Base-by-base conservation (phyloP, 2,888 invertebrate genomes). In the Philopedon plagiatum region DNA sequence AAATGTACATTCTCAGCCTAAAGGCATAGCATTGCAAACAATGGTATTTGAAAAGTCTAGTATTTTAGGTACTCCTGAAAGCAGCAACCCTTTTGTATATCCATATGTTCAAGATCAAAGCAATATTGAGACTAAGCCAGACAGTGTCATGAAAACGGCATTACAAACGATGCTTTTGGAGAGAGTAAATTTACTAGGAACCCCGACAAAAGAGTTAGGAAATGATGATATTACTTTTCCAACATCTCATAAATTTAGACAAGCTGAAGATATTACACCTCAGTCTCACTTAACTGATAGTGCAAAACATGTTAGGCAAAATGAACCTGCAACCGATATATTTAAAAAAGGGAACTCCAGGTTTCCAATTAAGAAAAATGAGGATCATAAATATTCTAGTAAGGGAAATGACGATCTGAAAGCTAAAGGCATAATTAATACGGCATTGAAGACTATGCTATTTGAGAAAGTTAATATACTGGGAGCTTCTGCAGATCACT, bases 81-180 rank as follows among this genome's bases (percentile, higher is more conserved):
- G n/a, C n/a, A n/a, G n/a, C n/a, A n/a, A n/a, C n/a, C n/a, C n/a
- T n/a, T n/a, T n/a, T n/a, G n/a, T n/a, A n/a, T n/a, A n/a, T n/a
- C n/a, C n/a, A n/a, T n/a, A n/a, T n/a, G n/a, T n/a, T n/a, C n/a
- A n/a, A n/a, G n/a, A n/a, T n/a, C n/a, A n/a, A n/a, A n/a, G n/a
- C n/a, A n/a, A n/a, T n/a, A n/a, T n/a, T n/a, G n/a, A n/a, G n/a
- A n/a, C n/a, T n/a, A n/a, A n/a, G n/a, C n/a, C n/a, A n/a, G n/a
- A n/a, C n/a, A n/a, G n/a, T n/a, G n/a, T n/a, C n/a, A 46, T 72
- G 11, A 44, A 67, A 26, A 72, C 67, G n/a, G 72, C 67, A 18
- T 15, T 72, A 7, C 32, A 73, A 60, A 57, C 68, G 7, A 68
- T 68, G 61, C 60, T 65, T 34, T 39, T 65, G 18, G 71, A 71